Evolutionary conservation across 2,888 invertebrate genomes (phyloP).

Genomic region (Laothoe populi): DNA sequence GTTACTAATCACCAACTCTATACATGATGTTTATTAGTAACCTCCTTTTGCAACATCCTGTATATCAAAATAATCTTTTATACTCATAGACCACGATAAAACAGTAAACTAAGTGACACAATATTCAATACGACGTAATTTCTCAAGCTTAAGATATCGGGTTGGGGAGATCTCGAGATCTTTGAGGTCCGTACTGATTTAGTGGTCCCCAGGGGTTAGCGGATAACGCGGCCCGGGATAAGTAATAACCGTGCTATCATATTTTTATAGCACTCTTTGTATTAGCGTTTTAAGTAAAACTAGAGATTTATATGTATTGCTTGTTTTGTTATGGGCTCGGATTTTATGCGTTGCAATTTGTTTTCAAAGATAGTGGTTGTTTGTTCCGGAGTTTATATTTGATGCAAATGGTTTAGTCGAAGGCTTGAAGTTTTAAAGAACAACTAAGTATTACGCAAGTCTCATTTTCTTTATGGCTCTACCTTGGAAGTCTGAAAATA

Average conservation of each 20-base stretch:
- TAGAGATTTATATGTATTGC: constrained; percentile 50
- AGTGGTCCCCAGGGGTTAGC: constrained; percentile 51
- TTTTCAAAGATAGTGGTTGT: constrained; percentile 23
- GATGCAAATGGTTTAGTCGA: neutral
- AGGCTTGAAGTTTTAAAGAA: neutral
- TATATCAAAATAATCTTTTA: neutral
- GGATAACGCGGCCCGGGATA: constrained; percentile 52
- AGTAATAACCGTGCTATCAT: constrained; percentile 63
- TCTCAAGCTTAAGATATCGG: constrained; percentile 56
- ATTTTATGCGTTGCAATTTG: constrained; percentile 23
- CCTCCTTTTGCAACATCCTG: too few species aligned
- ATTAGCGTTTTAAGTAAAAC: constrained; percentile 55
- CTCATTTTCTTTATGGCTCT: too few species aligned
- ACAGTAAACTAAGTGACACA: constrained; percentile 14
- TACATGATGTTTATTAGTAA: too few species aligned
- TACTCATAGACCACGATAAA: neutral
- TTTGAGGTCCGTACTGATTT: constrained; percentile 69
- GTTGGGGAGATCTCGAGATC: constrained; percentile 64
- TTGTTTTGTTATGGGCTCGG: constrained; percentile 31
- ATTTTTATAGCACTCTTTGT: constrained; percentile 60
- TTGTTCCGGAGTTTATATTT: constrained; percentile 13
- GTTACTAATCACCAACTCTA: too few species aligned
- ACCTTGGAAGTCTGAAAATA: too few species aligned
- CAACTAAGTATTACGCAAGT: too few species aligned
- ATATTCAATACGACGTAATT: constrained; percentile 49